Evolutionary conservation across 2,113 vertebrate genomes (phyloP).

Genomic region (Cinclus mexicanus): DNA sequence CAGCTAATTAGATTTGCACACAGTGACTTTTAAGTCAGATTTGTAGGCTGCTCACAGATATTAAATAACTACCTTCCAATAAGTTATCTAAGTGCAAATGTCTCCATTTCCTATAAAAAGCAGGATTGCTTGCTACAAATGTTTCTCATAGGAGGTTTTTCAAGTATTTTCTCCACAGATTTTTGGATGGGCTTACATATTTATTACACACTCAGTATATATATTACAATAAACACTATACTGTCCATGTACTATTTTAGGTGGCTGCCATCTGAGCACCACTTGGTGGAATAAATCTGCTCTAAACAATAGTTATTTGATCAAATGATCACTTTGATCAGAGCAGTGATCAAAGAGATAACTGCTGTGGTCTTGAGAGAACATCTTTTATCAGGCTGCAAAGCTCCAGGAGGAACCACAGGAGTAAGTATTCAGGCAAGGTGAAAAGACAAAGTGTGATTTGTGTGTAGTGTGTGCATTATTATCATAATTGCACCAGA

Average conservation of each 20-base stretch:
- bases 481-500: neutral
- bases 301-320: neutral
- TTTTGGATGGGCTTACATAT: neutral
- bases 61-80: constrained; percentile 10
- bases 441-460: neutral
- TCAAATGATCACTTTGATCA: neutral
- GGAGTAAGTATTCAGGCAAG: neutral
- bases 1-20: neutral
- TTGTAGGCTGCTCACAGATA: neutral
- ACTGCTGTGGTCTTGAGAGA: neutral
- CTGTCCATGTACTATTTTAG: neutral
- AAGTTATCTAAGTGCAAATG: neutral
- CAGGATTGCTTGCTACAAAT: neutral
- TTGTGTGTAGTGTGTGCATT: neutral
- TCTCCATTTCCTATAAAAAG: neutral
- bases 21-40: neutral
- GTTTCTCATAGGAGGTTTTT: neutral
- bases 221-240: neutral
- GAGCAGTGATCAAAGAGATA: neutral
- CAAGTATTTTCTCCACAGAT: neutral
- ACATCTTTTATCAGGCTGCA: neutral
- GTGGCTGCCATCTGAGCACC: neutral
- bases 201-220: neutral
- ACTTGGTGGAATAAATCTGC: neutral
- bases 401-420: neutral